Conservation (phyloP, 2,888 invertebrate genomes). For the Epinotia ramella region DNA sequence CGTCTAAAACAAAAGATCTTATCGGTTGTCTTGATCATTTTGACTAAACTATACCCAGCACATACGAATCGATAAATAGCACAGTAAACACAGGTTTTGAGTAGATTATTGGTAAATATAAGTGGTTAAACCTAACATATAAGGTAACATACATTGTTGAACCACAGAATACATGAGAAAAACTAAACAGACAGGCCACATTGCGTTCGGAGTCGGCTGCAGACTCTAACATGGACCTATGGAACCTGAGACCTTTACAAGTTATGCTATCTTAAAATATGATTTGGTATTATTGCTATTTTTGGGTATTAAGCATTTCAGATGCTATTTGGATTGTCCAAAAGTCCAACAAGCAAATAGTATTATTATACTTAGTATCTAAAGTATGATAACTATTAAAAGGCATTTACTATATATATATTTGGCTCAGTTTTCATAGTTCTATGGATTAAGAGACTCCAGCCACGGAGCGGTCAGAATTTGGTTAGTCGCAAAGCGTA, state of each 20-base stretch:
- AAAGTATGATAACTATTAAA: constrained; percentile 4
- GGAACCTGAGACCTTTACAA: constrained; percentile 2
- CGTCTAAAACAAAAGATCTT: constrained; percentile 4
- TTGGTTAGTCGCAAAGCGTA: constrained; percentile 54
- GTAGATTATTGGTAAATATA: constrained; percentile 30
- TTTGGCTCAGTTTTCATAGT: constrained; percentile 15
- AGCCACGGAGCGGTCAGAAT: constrained; percentile 33
- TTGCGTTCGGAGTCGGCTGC: constrained; percentile 41
- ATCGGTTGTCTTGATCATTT: background rate
- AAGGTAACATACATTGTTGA: constrained; percentile 44
- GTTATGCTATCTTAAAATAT: background rate
- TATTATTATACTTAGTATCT: background rate
- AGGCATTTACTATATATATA: background rate
- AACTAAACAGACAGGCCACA: constrained; percentile 55
- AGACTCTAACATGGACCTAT: constrained; percentile 21
- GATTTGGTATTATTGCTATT: constrained; percentile 7
- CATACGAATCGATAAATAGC: background rate
- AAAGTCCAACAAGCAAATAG: background rate
- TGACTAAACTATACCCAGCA: background rate
- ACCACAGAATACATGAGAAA: constrained; percentile 68
- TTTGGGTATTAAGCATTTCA: constrained; percentile 3
- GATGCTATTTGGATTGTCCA: background rate
- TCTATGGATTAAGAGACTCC: constrained; percentile 11
- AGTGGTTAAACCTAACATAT: constrained; percentile 15
- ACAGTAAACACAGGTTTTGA: background rate